Percentiles rank a stretch among this genome's conserved stretches.
These are phyloP conservation scores for Telmatherina bonti DNA, from an alignment of 2,797 vertebrate genomes.

Conservation along the genomic window DNA sequence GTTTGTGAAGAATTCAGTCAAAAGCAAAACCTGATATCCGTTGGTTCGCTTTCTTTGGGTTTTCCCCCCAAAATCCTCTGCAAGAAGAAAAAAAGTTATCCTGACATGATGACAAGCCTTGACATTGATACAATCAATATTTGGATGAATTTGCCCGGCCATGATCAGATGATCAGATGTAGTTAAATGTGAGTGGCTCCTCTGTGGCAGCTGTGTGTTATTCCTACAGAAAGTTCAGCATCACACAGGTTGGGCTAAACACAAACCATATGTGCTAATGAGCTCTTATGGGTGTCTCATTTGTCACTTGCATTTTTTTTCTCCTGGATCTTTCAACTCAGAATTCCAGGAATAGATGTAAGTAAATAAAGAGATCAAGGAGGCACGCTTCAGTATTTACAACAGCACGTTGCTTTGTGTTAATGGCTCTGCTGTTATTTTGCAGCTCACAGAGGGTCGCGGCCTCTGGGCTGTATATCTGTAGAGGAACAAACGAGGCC, in stretches of 20 bases:
- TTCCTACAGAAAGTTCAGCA: background rate
- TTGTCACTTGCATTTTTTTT: background rate
- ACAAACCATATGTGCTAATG: background rate
- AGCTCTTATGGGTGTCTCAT: background rate
- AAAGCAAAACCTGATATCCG: too few species aligned
- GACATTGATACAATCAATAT: too few species aligned
- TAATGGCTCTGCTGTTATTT: background rate
- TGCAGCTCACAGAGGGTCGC: background rate
- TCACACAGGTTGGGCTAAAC: background rate
- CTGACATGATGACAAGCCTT: too few species aligned
- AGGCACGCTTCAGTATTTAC: slow-evolving; percentile 5
- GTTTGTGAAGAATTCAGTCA: too few species aligned
- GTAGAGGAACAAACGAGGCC: slow-evolving; percentile 25
- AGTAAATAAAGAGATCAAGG: background rate
- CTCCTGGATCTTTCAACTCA: background rate
- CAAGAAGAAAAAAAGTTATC: too few species aligned
- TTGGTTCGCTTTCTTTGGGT: too few species aligned
- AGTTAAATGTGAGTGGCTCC: too few species aligned
- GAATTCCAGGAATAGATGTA: background rate
- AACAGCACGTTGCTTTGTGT: background rate
- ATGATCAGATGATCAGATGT: too few species aligned
- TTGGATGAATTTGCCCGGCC: too few species aligned
- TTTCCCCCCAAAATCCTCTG: too few species aligned
- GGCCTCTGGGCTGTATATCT: slow-evolving; percentile 4
- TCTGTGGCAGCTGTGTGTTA: background rate